Evolutionary conservation across 2,888 invertebrate species (phyloP).

Genomic region (Platycnemis pennipes): DNA sequence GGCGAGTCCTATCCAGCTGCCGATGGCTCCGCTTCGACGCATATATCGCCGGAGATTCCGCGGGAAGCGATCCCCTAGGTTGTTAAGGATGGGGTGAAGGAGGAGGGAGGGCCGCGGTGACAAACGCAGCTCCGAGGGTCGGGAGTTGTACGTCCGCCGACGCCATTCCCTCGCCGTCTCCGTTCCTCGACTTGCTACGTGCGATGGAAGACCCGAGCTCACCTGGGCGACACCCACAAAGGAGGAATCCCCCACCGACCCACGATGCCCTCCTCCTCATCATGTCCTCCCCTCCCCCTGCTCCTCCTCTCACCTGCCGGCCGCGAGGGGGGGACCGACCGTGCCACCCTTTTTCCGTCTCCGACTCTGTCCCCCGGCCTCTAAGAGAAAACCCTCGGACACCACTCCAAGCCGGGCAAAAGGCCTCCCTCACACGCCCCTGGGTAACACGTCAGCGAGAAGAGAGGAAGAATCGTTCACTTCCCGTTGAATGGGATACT

Average conservation of each 20-base stretch:
- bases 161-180: no score
- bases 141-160: not conserved
- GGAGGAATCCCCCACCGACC: not conserved
- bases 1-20: not conserved
- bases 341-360: not conserved
- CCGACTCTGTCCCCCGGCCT: not conserved
- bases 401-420: not conserved
- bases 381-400: no score
- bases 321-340: not conserved
- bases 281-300: not conserved
- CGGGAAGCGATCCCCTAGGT: not conserved
- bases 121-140: conserved; percentile 51
- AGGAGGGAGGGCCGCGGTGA: not conserved
- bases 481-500: no score
- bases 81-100: not conserved
- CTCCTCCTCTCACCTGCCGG: not conserved
- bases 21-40: not conserved
- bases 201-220: not conserved
- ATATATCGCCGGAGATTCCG: not conserved
- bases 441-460: no score
- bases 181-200: not conserved
- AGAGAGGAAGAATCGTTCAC: no score
- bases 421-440: not conserved
- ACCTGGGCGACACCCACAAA: conserved; percentile 13
- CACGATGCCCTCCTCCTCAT: not conserved